Base-by-base conservation (phyloP, 2,113 vertebrate species). In the Halcyon senegalensis region DNA sequence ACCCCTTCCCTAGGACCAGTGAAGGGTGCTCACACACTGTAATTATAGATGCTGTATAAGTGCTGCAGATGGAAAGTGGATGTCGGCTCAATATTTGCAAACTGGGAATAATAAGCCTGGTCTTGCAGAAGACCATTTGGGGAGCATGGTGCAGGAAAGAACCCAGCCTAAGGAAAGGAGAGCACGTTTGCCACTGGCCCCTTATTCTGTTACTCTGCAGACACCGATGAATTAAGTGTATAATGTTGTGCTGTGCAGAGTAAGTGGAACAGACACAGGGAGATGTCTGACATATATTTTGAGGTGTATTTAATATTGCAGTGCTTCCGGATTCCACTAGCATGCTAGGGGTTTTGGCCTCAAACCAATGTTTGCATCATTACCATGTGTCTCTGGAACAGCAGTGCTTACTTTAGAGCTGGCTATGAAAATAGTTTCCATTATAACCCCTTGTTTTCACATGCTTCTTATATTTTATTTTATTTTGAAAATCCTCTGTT, bases 341-440 rank as follows among this genome's bases (percentile, higher is more conserved):
- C 72, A 81, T 93, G 86, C 87, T 90, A 53, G 88, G 86, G 86
- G 66, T 55, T 96, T 93, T 97, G 95, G 94, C 93, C 90, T 92
- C 70, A 55, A 88, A 94, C 64, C 94, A 96, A 88, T 93, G 72
- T 95, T 96, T 95, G 90, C 89, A 95, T 96, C 96, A 96, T 84
- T 93, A 93, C 92, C 90, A 92, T 94, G 90, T 94, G 90, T 96
- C 86, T 94, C 82, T 90, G 80, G 89, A 96, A 90, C 83, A 96
- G 85, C 85, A 91, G 75, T 90, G 87, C 95, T 95, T 96, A 92
- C 93, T 96, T 94, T 85, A 95, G 95, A 89, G 90, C 69, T 92
- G 83, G 68, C 86, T 93, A 94, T 74, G 88, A 89, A 96, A 97
- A 95, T 79, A 94, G 90, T 96, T 97, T 95, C 93, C 93, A 87